phyloP scores from a whole-genome alignment of 2,888 invertebrate species.

The Chloroclystis v-ata region DNA sequence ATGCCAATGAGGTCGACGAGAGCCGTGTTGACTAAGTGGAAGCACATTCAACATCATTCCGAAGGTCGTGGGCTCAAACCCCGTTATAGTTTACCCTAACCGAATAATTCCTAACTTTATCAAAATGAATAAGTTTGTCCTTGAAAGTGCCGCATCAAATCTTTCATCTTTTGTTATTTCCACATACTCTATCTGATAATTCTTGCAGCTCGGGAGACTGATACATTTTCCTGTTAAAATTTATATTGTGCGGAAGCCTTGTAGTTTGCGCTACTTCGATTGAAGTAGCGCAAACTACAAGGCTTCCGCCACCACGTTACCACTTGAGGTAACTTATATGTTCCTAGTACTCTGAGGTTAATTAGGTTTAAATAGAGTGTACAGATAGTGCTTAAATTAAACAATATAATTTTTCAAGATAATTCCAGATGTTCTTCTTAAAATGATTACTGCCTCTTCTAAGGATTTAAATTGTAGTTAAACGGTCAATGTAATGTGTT shows the following conservation, averaged over 20 bases:
- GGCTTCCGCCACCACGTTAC: conserved; percentile 3
- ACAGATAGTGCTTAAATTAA: background rate
- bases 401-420: too few species aligned
- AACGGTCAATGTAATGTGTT: too few species aligned
- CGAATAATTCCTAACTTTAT: too few species aligned
- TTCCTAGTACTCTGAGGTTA: background rate
- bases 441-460: too few species aligned
- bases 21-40: too few species aligned
- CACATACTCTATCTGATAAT: conserved; percentile 1
- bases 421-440: too few species aligned
- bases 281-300: conserved; percentile 1
- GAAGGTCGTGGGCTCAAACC: too few species aligned
- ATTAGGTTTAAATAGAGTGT: background rate
- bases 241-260: conserved; percentile 5
- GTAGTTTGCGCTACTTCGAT: conserved; percentile 1
- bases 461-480: too few species aligned
- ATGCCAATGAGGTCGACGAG: too few species aligned
- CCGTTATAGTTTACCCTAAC: too few species aligned
- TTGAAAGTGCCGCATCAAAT: background rate
- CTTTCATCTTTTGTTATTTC: background rate
- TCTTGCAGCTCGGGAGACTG: conserved; percentile 1
- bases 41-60: too few species aligned
- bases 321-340: background rate
- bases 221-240: conserved; percentile 7
- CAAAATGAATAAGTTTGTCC: background rate